These are phyloP conservation scores for Miltochrista miniata DNA, from an alignment of 2,888 invertebrate genomes.

Conservation along the genomic window DNA sequence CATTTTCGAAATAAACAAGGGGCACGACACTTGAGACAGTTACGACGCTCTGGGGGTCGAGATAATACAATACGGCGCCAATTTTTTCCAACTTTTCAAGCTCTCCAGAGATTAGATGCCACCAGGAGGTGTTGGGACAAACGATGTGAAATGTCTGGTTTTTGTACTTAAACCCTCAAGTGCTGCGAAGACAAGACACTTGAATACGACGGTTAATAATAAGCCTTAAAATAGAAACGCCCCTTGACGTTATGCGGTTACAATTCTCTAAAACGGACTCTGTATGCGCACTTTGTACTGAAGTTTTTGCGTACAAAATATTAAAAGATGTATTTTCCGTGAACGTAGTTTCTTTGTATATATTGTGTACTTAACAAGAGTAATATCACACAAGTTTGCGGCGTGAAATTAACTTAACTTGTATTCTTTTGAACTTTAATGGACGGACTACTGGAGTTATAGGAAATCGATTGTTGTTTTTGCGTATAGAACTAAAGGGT, in stretches of 20 bases:
- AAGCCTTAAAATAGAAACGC: constrained; percentile 42
- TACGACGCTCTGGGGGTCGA: constrained; percentile 54
- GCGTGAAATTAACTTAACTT: constrained; percentile 48
- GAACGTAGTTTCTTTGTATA: constrained; percentile 28
- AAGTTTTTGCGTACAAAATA: constrained; percentile 8
- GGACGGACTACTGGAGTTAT: constrained; percentile 52
- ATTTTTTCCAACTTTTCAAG: constrained; percentile 58
- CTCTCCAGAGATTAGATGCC: constrained; percentile 54
- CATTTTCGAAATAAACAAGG: constrained; percentile 56
- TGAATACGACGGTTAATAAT: constrained; percentile 47
- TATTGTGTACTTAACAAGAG: constrained; percentile 23
- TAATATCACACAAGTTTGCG: constrained; percentile 30
- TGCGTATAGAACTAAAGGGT: constrained; percentile 50
- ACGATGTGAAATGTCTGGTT: constrained; percentile 76
- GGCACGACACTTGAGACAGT: constrained; percentile 59
- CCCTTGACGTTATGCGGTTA: constrained; percentile 25
- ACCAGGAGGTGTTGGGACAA: constrained; percentile 72
- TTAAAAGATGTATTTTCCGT: constrained; percentile 16
- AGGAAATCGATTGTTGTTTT: constrained; percentile 33
- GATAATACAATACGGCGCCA: constrained; percentile 71
- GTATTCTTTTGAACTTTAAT: constrained; percentile 36
- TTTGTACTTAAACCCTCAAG: constrained; percentile 65
- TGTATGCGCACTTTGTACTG: constrained; percentile 19
- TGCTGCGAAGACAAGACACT: constrained; percentile 47
- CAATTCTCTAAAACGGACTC: constrained; percentile 22